phyloP scores from a whole-genome alignment of 1,140 invertebrate species.

The Belonocnema kinseyi region DNA sequence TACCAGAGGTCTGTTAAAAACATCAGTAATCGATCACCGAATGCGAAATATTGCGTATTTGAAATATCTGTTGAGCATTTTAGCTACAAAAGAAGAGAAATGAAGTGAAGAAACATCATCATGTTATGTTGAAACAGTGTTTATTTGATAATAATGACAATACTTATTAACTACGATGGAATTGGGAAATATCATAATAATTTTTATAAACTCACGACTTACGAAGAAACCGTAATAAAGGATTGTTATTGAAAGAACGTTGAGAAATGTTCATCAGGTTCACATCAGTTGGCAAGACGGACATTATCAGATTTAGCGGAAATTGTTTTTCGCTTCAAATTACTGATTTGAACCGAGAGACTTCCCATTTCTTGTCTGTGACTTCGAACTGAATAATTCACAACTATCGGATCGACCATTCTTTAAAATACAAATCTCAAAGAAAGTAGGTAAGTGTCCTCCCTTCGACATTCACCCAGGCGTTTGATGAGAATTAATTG shows the following conservation, averaged over 20 bases:
- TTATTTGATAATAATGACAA: no score
- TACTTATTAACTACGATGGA: no score
- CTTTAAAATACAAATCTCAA: conserved; percentile 22
- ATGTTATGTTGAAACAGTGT: no score
- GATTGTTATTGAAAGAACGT: neutral
- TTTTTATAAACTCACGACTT: neutral
- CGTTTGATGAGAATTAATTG: conserved; percentile 17
- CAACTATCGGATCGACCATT: conserved; percentile 18
- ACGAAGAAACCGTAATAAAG: neutral
- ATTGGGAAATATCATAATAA: no score
- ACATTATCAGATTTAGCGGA: conserved; percentile 28
- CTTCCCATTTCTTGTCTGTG: conserved; percentile 7
- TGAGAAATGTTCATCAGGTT: conserved; percentile 12
- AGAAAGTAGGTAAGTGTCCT: conserved; percentile 11
- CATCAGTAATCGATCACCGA: no score
- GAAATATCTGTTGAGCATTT: no score
- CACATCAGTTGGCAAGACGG: neutral
- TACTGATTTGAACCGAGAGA: conserved; percentile 18
- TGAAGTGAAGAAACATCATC: no score
- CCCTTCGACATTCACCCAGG: neutral
- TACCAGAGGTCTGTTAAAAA: no score
- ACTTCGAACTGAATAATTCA: conserved; percentile 25
- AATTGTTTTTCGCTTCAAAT: conserved; percentile 32
- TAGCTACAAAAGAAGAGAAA: no score
- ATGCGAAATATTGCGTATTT: no score